Base-by-base conservation (phyloP, 64 coral and sea anemone species). In the Cladopsammia gracilis region DNA sequence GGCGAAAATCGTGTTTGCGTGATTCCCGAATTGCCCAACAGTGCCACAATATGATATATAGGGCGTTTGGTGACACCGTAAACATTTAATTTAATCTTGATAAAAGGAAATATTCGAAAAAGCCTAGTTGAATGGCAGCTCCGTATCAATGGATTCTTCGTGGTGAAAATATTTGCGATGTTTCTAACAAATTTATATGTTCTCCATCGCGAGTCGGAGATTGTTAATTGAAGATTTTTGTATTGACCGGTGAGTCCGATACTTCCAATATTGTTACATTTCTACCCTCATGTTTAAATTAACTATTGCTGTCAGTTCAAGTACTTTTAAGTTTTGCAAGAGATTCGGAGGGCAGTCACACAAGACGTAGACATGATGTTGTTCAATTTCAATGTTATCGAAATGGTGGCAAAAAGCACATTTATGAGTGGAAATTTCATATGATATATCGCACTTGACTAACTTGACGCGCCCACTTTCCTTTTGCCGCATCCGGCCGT, bases 401-500 rank as follows among this genome's bases (percentile, higher is more conserved):
- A 56, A 56, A 3, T 56, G 53, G 53, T 56, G 53, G 53, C 53
- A 56, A 56, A 56, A 12, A 56, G 53, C 53, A 56, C 7, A 1
- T 56, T 56, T 12, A 56, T 56, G 12, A 56, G 53, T 56, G 7
- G 12, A 12, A 6, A 12, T 10, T 10, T 56, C 12, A 56, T 56
- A 7, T 56, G 53, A 56, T 12, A 10, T 56, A 56, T 56, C 53
- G 53, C 45, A 7, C 42, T 67, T 34, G 34, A 34, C 34, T 34
- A 34, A 34, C 34, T 34, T 34, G 34, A 34, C 34, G 34, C 62
- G 20, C 60, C n/a, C 58, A 24, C 62, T 22, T 6, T 14, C 6
- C 15, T 44, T 48, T 50, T 52, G 67, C 64, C 61, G 12, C 62
- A 84, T 84, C 80, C 80, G 80, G 80, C 45, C 11, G 46, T 20